A percentile compares a stretch with the other conserved stretches of the same genome.
Conservation (phyloP, 2,888 invertebrate species). For the Hanleya hanleyi region DNA sequence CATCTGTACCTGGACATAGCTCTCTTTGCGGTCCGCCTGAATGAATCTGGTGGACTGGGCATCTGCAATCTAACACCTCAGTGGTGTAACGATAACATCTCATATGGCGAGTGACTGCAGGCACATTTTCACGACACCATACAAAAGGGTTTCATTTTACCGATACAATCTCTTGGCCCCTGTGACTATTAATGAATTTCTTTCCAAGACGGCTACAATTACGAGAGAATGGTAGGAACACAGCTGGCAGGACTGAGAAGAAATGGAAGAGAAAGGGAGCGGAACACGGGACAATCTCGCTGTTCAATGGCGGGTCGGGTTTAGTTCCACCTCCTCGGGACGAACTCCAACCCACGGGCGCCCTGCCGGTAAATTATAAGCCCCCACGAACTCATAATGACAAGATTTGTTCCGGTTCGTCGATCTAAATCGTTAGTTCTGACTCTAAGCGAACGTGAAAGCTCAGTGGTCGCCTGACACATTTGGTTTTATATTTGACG, state of each 20-base stretch:
- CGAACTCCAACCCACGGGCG: not conserved
- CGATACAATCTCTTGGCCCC: not conserved
- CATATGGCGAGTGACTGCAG: too few relatives aligned
- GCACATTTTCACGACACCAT: not conserved
- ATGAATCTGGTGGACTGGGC: too few relatives aligned
- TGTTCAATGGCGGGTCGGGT: not conserved
- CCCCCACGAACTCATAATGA: slow-evolving; percentile 4
- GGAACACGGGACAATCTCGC: not conserved
- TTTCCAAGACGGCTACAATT: too few relatives aligned
- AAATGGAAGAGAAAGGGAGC: too few relatives aligned
- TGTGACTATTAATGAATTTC: too few relatives aligned
- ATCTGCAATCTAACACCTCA: too few relatives aligned
- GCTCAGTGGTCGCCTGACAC: not conserved
- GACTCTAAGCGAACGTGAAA: not conserved
- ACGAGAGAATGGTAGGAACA: too few relatives aligned
- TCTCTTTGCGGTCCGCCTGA: not conserved
- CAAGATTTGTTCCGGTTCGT: slow-evolving; percentile 4
- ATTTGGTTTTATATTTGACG: not conserved
- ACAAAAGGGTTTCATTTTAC: not conserved
- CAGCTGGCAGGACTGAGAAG: too few relatives aligned
- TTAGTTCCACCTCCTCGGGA: not conserved
- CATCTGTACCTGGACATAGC: too few relatives aligned
- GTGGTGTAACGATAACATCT: too few relatives aligned
- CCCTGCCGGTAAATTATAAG: not conserved
- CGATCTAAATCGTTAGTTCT: not conserved